These are phyloP conservation scores for Coregonus clupeaformis DNA, from an alignment of 2,113 vertebrate species.

Conservation along the genomic window DNA sequence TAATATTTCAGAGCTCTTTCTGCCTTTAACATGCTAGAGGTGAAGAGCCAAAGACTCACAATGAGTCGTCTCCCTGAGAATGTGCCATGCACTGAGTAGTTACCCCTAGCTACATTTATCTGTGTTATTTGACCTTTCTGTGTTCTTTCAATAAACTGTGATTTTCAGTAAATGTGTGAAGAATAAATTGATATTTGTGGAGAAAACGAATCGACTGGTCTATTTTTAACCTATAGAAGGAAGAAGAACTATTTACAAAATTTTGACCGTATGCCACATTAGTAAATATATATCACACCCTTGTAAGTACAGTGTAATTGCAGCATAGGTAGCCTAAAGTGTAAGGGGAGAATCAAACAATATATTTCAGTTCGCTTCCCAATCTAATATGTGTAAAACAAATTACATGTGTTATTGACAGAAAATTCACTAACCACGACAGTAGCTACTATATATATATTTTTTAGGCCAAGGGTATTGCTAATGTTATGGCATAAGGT, in stretches of 20 bases:
- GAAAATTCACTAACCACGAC: too few species aligned
- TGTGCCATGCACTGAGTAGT: constrained; percentile 83
- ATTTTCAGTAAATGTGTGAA: constrained; percentile 80
- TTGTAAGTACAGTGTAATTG: too few species aligned
- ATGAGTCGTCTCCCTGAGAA: constrained; percentile 82
- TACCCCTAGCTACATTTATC: constrained; percentile 77
- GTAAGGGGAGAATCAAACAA: too few species aligned
- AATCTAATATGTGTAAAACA: background rate
- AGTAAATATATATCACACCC: too few species aligned
- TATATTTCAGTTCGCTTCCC: background rate
- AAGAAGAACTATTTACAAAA: too few species aligned
- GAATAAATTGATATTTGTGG: constrained; percentile 79
- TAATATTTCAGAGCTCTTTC: constrained; percentile 75
- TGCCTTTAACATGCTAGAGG: constrained; percentile 73
- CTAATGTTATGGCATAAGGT: too few species aligned
- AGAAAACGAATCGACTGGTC: constrained; percentile 44
- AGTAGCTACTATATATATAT: too few species aligned
- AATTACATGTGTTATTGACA: too few species aligned
- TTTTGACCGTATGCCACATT: too few species aligned
- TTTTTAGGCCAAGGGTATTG: too few species aligned
- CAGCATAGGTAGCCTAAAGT: too few species aligned
- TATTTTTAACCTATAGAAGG: constrained; percentile 47
- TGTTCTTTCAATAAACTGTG: constrained; percentile 82
- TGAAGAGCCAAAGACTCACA: constrained; percentile 80
- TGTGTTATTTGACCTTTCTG: constrained; percentile 74